A percentile compares a stretch with the other conserved stretches of the same genome.
These are phyloP conservation scores for Pristis pectinata DNA, from an alignment of 2,797 vertebrate species.

Conservation along the genomic window DNA sequence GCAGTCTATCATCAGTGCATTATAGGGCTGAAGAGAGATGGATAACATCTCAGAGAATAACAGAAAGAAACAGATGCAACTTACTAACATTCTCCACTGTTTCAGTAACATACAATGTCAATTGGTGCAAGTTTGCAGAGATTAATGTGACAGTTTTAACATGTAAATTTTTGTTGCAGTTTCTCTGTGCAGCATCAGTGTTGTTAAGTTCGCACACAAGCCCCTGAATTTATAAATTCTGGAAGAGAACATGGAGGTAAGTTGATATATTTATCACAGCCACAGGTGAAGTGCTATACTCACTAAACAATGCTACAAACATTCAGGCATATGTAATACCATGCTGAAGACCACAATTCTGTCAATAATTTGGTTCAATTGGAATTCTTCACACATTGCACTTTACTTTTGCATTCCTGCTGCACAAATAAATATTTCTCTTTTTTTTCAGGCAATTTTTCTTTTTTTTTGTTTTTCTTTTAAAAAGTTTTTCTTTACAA, in stretches of 20 bases:
- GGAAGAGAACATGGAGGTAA: neutral
- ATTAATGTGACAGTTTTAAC: neutral
- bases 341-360: neutral
- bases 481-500: neutral
- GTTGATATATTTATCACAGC: neutral
- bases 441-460: neutral
- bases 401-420: neutral
- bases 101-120: neutral
- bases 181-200: neutral
- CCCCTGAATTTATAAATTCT: neutral
- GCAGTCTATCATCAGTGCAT: neutral
- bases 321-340: neutral
- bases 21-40: neutral
- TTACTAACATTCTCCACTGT: neutral
- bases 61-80: neutral
- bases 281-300: neutral
- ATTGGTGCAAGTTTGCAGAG: neutral
- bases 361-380: neutral
- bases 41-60: neutral
- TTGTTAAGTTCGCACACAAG: neutral
- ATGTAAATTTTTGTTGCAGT: neutral
- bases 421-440: constrained; percentile 33
- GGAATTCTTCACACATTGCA: neutral
- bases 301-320: neutral
- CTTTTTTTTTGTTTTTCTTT: neutral